Percentiles rank a stretch among this genome's conserved stretches.
phyloP scores from a whole-genome alignment of 2,888 invertebrate genomes.

The Lumbricus terrestris region DNA sequence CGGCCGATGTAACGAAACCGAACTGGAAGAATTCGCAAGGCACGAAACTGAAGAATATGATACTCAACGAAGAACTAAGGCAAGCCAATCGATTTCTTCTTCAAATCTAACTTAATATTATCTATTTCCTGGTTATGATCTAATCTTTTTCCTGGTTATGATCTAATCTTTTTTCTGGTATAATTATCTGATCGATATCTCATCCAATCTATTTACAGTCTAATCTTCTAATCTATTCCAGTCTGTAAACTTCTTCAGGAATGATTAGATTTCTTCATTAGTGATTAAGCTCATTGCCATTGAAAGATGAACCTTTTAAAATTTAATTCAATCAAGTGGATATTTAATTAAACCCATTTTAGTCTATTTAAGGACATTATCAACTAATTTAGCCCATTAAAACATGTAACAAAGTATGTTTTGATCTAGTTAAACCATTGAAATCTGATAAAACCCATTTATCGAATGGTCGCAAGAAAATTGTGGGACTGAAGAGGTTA shows the following conservation, averaged over 20 bases:
- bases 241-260: no score
- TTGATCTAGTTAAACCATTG: not conserved
- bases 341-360: no score
- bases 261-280: no score
- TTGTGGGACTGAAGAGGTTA: no score
- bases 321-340: no score
- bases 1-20: conserved; percentile 70
- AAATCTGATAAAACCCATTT: not conserved
- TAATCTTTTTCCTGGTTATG: not conserved
- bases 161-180: not conserved
- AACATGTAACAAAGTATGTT: no score
- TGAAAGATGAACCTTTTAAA: no score
- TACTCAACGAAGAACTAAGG: conserved; percentile 71
- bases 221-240: not conserved
- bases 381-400: no score
- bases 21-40: conserved; percentile 73
- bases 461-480: no score
- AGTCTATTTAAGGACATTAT: no score
- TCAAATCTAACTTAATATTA: not conserved
- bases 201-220: not conserved
- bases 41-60: conserved; percentile 73
- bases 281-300: no score
- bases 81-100: conserved; percentile 29
- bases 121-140: not conserved
- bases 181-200: not conserved